Conservation (phyloP, 2,113 vertebrate genomes). For the Istiophorus platypterus region DNA sequence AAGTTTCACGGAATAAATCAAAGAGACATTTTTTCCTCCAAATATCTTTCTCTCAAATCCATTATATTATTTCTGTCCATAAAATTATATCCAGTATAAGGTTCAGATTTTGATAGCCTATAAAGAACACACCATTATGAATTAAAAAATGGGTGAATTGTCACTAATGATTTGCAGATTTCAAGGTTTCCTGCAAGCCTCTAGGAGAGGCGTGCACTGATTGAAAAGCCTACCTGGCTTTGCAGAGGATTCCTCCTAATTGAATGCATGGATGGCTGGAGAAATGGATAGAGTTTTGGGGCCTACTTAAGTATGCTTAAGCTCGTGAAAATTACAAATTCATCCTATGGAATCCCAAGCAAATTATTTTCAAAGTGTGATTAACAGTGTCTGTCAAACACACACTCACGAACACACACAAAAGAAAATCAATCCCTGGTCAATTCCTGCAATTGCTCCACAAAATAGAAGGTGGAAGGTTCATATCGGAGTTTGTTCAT, state of each 20-base stretch:
- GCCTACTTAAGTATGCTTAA: conserved; percentile 66
- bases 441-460: conserved; percentile 62
- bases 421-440: conserved; percentile 59
- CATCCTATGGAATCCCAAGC: conserved; percentile 70
- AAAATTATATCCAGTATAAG: neutral
- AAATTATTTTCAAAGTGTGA: conserved; percentile 82
- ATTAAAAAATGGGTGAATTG: conserved; percentile 37
- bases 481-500: conserved; percentile 38
- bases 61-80: neutral
- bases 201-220: conserved; percentile 32
- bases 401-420: conserved; percentile 23
- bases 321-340: conserved; percentile 75
- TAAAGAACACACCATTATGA: conserved; percentile 18
- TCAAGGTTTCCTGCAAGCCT: conserved; percentile 51
- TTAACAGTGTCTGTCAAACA: conserved; percentile 76
- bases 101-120: conserved; percentile 22
- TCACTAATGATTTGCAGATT: conserved; percentile 55
- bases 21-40: neutral
- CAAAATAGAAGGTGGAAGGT: conserved; percentile 48
- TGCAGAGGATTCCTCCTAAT: conserved; percentile 63
- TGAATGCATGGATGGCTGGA: conserved; percentile 73
- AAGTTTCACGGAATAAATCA: neutral
- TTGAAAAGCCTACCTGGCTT: conserved; percentile 67
- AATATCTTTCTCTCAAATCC: neutral
- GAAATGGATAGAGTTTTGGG: conserved; percentile 62